phyloP scores from a whole-genome alignment of 2,113 vertebrate species.

The Sakesphorus luctuosus region DNA sequence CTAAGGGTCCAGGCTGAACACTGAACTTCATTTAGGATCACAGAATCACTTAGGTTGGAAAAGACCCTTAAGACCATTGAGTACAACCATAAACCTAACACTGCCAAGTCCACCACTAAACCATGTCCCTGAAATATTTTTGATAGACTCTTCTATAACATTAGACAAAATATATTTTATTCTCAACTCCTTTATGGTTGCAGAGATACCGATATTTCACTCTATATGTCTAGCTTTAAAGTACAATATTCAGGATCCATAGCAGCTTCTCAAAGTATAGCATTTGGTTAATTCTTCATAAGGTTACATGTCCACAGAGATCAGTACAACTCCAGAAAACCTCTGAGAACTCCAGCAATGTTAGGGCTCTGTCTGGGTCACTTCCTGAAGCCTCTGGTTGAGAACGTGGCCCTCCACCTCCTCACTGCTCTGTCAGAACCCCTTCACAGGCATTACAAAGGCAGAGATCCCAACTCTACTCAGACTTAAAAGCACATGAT shows the following conservation, averaged over 20 bases:
- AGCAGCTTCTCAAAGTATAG: slow-evolving; percentile 59
- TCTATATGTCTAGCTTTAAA: not conserved
- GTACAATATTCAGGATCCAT: not conserved
- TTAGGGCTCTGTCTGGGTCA: not conserved
- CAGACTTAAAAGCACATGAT: slow-evolving; percentile 1
- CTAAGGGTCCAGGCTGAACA: not conserved
- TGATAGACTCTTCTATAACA: not conserved
- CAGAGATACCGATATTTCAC: not conserved
- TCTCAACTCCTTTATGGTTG: not conserved
- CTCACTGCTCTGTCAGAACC: slow-evolving; percentile 18
- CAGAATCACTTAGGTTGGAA: not conserved
- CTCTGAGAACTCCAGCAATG: not conserved
- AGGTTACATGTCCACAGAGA: not conserved
- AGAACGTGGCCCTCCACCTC: not conserved
- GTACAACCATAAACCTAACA: not conserved
- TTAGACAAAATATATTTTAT: slow-evolving; percentile 11
- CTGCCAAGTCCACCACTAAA: not conserved
- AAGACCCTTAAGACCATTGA: not conserved
- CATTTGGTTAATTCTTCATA: slow-evolving; percentile 15
- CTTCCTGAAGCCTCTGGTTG: not conserved
- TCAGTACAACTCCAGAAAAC: slow-evolving; percentile 43
- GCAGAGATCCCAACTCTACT: not conserved
- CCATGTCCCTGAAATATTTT: not conserved
- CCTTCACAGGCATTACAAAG: not conserved
- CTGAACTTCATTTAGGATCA: not conserved